Conservation (phyloP, 2,113 vertebrate species). For the Urocolius indicus region DNA sequence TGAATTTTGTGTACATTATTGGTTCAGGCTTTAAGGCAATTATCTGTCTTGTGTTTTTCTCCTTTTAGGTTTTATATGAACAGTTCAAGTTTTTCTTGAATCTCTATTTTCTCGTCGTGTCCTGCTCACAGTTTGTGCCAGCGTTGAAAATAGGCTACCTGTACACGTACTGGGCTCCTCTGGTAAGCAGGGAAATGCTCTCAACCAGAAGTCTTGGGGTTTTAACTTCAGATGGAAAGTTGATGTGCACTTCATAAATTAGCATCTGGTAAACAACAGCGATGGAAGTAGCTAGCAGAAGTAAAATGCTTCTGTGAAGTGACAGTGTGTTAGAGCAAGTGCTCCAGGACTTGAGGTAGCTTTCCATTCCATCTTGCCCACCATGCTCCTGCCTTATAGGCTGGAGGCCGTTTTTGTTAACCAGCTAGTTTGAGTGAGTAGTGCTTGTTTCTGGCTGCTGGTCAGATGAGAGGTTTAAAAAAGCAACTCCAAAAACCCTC, state of each 20-base stretch:
- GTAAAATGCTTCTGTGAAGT: neutral
- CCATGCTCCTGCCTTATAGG: neutral
- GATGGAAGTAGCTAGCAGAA: neutral
- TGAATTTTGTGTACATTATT: neutral
- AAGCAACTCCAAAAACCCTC: neutral
- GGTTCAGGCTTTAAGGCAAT: neutral
- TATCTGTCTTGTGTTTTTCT: conserved; percentile 43
- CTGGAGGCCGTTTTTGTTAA: fast-evolving
- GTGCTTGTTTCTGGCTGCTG: neutral
- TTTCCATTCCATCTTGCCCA: neutral
- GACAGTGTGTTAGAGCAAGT: neutral
- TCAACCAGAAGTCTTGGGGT: neutral
- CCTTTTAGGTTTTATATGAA: conserved; percentile 95
- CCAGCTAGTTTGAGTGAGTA: neutral
- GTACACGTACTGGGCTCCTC: conserved; percentile 98
- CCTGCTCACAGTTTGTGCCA: conserved; percentile 96
- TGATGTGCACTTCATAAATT: neutral
- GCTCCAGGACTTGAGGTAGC: neutral
- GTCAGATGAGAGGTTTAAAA: neutral
- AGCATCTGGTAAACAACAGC: neutral
- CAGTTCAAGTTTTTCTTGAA: conserved; percentile 99
- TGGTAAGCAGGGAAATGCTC: conserved; percentile 83
- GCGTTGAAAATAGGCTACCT: conserved; percentile 96
- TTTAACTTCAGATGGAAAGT: neutral
- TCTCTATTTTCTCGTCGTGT: conserved; percentile 96